A percentile compares a stretch with the other conserved stretches of the same genome.
These are phyloP conservation scores for Propithecus coquereli DNA, from an alignment of 2,113 vertebrate genomes.

Conservation along the genomic window DNA sequence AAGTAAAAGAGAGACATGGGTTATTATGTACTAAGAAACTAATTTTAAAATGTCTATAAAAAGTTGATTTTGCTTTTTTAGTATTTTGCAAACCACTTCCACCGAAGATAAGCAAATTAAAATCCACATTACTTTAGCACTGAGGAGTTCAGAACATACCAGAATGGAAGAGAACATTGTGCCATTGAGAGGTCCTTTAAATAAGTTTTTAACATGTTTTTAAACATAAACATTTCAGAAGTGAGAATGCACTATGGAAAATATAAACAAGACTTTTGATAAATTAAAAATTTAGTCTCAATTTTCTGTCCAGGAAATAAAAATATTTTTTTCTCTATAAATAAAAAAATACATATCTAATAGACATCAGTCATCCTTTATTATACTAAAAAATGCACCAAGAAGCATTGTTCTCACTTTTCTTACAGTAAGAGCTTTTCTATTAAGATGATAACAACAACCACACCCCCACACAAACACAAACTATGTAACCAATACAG, in stretches of 20 bases:
- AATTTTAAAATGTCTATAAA: background rate
- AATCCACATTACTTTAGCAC: background rate
- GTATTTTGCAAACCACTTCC: background rate
- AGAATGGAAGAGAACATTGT: background rate
- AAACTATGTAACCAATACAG: background rate
- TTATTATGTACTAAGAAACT: background rate
- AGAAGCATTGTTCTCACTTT: background rate
- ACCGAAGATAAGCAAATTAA: background rate
- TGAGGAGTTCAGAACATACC: background rate
- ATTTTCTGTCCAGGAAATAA: background rate
- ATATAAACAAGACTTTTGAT: background rate
- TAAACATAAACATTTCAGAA: background rate
- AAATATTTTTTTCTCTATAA: background rate
- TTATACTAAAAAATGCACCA: background rate
- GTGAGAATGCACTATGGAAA: background rate
- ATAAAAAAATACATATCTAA: background rate
- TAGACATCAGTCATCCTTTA: background rate
- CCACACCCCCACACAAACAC: background rate
- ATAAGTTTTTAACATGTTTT: background rate
- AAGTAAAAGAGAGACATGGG: background rate
- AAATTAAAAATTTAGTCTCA: background rate
- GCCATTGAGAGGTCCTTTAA: background rate
- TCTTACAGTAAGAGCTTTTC: background rate
- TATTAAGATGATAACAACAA: background rate
- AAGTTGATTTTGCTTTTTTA: background rate